Base-by-base conservation (phyloP, 1,140 invertebrate genomes). In the Scylla paramamosain region DNA sequence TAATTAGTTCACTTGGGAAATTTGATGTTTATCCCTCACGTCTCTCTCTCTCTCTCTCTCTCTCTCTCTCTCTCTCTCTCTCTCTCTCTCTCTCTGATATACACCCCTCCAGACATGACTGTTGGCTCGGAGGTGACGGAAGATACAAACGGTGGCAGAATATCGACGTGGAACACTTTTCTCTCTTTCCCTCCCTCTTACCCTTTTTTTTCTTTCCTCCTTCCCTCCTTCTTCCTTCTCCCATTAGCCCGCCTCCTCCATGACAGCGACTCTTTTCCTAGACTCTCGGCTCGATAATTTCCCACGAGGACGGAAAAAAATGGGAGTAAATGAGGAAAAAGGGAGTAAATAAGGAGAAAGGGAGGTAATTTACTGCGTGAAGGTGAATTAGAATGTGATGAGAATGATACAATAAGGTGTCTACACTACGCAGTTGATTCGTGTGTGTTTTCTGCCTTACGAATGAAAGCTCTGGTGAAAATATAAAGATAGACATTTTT, bases 31-130 rank as follows among this genome's bases (percentile, higher is more conserved):
- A 59, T 59, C 52, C 52, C 10, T 12, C 67, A 25, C 67, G 20
- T 59, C 46, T 59, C 29, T 59, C 45, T 59, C 7, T 29, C 45
- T 16, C 45, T 90, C 45, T 52, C 45, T 16, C 88, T 90, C 45
- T 28, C 46, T 90, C 88, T 90, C 88, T 28, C 45, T 6, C 39
- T 52, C 25, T n/a, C 88, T 90, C 88, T 90, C 88, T 91, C 89
- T 91, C 89, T 91, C 89, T 59, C 46, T 52, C 67, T 77, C 67
- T 39, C 67, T 14, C 59, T 12, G 31, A 39, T 88, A 88, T 88
- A n/a, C 12, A 32, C 86, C 32, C 45, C 86, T 12, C 16, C 4
- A 32, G 82, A 83, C 46, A 59, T 96, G 52, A 93, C 95, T 83
- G 59, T 96, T 89, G 67, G 67, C 28, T 14, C 46, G 16, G 14